These are phyloP conservation scores for Cerastis rubricosa DNA, from an alignment of 2,888 invertebrate genomes.

Conservation along the genomic window DNA sequence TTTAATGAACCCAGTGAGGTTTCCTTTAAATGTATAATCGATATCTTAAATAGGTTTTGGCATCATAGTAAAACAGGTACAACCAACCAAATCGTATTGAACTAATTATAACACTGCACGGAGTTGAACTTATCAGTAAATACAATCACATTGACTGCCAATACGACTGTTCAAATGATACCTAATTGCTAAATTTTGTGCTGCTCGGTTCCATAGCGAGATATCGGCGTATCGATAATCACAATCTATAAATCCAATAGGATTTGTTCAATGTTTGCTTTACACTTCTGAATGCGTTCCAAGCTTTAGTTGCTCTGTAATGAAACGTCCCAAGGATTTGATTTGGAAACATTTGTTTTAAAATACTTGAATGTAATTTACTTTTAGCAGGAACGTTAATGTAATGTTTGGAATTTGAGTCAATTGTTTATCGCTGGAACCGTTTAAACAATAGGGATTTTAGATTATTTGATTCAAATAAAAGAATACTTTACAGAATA, in stretches of 20 bases:
- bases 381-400: conserved; percentile 1
- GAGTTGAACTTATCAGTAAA: conserved; percentile 51
- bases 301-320: conserved; percentile 30
- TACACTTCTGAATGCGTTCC: conserved; percentile 41
- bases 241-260: conserved; percentile 55
- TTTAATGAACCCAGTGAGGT: neutral
- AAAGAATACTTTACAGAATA: no score
- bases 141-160: conserved; percentile 54
- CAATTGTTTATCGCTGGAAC: neutral
- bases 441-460: neutral
- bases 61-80: neutral
- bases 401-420: conserved; percentile 5
- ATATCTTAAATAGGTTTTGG: no score
- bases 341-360: conserved; percentile 28
- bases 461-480: no score
- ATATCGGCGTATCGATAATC: conserved; percentile 52
- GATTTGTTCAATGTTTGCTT: conserved; percentile 46
- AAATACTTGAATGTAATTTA: conserved; percentile 16
- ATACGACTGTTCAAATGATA: conserved; percentile 49
- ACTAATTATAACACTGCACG: conserved; percentile 51
- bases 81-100: conserved; percentile 5
- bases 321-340: conserved; percentile 30
- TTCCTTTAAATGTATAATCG: neutral
- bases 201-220: conserved; percentile 37
- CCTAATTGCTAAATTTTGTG: conserved; percentile 61